These are phyloP conservation scores for Archilochus colubris DNA, from an alignment of 2,113 vertebrate species.

Conservation along the genomic window DNA sequence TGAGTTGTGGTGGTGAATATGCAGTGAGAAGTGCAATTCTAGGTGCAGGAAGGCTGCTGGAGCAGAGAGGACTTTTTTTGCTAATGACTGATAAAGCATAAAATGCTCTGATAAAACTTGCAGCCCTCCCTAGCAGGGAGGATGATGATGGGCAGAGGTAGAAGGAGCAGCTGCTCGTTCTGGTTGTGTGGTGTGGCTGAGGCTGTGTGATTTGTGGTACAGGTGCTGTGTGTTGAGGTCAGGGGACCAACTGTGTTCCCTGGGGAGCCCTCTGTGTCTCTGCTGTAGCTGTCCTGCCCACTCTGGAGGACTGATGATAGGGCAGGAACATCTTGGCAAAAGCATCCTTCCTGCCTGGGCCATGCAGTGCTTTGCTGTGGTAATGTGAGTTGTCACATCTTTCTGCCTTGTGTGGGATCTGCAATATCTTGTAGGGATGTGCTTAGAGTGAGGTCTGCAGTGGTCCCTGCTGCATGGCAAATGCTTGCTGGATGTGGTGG, in stretches of 20 bases:
- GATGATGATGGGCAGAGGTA: neutral
- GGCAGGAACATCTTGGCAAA: neutral
- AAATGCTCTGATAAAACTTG: neutral
- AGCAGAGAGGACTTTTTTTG: neutral
- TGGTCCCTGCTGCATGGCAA: neutral
- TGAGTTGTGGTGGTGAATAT: neutral
- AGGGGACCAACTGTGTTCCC: fast-evolving
- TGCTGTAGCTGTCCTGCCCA: fast-evolving
- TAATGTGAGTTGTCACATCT: neutral
- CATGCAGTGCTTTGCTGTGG: fast-evolving
- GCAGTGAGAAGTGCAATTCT: neutral
- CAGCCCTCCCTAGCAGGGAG: neutral
- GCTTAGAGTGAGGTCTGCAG: neutral
- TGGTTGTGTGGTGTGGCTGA: neutral
- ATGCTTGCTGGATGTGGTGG: neutral
- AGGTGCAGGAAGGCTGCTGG: neutral
- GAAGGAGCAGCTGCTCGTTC: neutral
- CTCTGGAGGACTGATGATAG: neutral
- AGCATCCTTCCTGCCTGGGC: neutral
- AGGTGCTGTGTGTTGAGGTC: fast-evolving
- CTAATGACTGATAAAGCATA: neutral
- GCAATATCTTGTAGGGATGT: neutral
- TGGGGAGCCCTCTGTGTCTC: neutral
- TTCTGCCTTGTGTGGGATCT: neutral
- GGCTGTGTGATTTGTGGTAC: fast-evolving